Evolutionary conservation across 2,888 invertebrate species (phyloP).

Genomic region (Dryococelus australis): DNA sequence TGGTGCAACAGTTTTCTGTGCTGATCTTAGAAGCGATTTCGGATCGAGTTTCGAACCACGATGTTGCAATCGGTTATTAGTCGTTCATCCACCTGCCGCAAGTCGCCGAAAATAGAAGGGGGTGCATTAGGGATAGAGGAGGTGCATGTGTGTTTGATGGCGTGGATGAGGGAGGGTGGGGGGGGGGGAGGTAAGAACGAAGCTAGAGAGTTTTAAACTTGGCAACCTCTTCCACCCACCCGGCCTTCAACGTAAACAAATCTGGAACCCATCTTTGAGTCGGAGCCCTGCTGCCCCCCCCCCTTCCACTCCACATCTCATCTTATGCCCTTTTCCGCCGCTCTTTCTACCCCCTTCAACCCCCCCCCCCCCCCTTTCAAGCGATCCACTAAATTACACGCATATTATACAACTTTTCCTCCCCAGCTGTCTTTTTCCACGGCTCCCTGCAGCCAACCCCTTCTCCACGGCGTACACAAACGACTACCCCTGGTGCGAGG

Average conservation of each 20-base stretch:
- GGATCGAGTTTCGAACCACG: no score
- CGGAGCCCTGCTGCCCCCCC: background rate
- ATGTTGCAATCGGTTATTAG: no score
- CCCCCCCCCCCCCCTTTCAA: background rate
- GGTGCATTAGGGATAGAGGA: no score
- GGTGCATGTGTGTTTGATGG: no score
- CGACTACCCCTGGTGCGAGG: no score
- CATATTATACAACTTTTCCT: background rate
- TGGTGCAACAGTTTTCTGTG: no score
- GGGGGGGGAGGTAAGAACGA: background rate
- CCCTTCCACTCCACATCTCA: background rate
- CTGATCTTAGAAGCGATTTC: no score
- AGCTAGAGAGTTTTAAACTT: conserved; percentile 38
- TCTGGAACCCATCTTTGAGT: conserved; percentile 41
- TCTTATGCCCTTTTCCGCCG: conserved; percentile 13
- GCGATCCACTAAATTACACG: background rate
- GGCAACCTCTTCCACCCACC: conserved; percentile 45
- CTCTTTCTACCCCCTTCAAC: background rate
- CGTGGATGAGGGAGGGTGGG: background rate
- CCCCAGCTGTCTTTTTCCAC: background rate
- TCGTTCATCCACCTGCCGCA: no score
- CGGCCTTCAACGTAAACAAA: conserved; percentile 43
- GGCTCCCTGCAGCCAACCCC: background rate
- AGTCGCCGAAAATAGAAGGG: background rate
- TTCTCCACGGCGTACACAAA: no score